Evolutionary conservation across 2,797 vertebrate genomes (phyloP).

Genomic region (Oreortyx pictus): DNA sequence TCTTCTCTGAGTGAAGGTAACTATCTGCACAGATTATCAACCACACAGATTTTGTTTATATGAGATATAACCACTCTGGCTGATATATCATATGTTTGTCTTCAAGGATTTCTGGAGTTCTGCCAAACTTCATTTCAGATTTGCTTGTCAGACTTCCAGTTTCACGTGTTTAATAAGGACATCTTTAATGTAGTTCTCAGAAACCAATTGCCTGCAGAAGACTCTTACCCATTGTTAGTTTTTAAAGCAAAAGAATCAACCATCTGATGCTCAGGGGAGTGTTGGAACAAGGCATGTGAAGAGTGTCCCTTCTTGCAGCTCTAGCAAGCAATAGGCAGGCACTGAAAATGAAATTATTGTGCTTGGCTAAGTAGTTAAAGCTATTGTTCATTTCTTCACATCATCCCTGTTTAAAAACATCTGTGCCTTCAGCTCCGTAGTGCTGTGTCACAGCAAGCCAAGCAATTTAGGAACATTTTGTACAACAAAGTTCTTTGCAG

Average conservation of each 20-base stretch:
- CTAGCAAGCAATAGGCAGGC: not conserved
- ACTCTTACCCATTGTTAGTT: not conserved
- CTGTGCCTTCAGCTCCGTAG: not conserved
- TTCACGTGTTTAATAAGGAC: not conserved
- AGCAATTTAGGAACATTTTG: not conserved
- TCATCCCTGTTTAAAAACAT: not conserved
- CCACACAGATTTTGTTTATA: conserved; percentile 13
- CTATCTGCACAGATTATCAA: not conserved
- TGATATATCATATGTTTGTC: conserved; percentile 21
- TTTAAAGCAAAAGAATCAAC: not conserved
- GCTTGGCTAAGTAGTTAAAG: not conserved
- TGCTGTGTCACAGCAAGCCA: not conserved
- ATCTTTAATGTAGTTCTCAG: not conserved
- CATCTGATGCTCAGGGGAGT: not conserved
- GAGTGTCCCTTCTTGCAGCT: not conserved
- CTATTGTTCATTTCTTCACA: not conserved
- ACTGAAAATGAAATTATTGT: not conserved
- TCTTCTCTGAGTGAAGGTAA: not conserved
- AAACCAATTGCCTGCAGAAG: not conserved
- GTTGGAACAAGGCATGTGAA: not conserved
- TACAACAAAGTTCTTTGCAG: not conserved
- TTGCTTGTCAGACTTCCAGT: not conserved
- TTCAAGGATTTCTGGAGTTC: conserved; percentile 16
- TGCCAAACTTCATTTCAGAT: conserved; percentile 3
- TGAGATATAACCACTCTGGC: not conserved